Base-by-base conservation (phyloP, 2,888 invertebrate genomes). In the Eupithecia insigniata region DNA sequence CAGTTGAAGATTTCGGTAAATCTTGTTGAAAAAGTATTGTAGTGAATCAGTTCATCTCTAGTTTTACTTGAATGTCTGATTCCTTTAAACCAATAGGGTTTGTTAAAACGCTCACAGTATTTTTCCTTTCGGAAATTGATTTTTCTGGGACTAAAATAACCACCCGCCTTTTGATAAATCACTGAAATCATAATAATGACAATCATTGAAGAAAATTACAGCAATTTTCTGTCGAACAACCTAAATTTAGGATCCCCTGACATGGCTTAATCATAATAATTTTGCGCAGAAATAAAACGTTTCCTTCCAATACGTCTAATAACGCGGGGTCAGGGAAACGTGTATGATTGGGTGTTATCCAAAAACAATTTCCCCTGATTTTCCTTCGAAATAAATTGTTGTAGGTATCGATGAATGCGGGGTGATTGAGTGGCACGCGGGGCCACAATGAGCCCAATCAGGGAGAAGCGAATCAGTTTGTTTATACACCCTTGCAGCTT, bases 381-480 rank as follows among this genome's bases (percentile, higher is more conserved):
- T 69, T 71, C 71, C 64, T 64, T 39, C 46, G 70, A 70, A 60
- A 69, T 65, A 66, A 61, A 70, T 69, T 78, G 78, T 77, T 76
- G 75, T 76, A 78, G 79, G 81, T 62, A 62, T 79, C 79, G 80
- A 84, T 89, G 90, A 90, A 89, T 89, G 82, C 82, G 79, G 76
- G 81, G 82, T 89, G 89, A 90, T 90, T 89, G 88, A 86, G 82
- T 80, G 82, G 80, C 76, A 83, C 84, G 85, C 82, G 75, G 80
- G 81, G 82, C 83, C 83, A 91, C 90, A 90, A 90, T 90, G 86
- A 85, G 81, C 81, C 83, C 90, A 90, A 90, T 90, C 90, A 89
- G 83, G 62, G 76, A 80, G 81, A 83, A 84, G 83, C 84, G 84
- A 85, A 72, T 70, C 69, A 60, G 85, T 85, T 85, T 85, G 88